Evolutionary conservation across 2,888 invertebrate genomes (phyloP).

Genomic region (Argyresthia albistria): DNA sequence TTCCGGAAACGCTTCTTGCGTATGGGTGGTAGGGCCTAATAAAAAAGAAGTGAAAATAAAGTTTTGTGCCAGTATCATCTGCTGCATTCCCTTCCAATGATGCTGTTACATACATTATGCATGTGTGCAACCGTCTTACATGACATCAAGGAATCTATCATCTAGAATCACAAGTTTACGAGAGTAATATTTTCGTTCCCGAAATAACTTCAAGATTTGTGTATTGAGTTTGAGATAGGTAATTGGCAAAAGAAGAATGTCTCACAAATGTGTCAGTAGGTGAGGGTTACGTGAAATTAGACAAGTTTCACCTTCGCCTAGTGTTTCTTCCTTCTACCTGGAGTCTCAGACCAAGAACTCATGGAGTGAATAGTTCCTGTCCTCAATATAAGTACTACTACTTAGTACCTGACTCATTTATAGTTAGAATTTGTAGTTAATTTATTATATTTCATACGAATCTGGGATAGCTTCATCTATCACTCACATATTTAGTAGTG

Average conservation of each 20-base stretch:
- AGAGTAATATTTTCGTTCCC: constrained; percentile 20
- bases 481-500: too few species aligned
- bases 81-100: not conserved
- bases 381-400: too few species aligned
- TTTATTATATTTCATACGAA: not conserved
- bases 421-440: not conserved
- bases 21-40: constrained; percentile 32
- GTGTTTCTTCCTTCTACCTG: constrained; percentile 1
- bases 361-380: too few species aligned
- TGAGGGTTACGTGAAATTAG: constrained; percentile 58
- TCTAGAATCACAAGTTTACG: not conserved
- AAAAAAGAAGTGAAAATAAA: constrained; percentile 48
- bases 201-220: constrained; percentile 35
- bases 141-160: not conserved
- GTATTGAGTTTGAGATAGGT: constrained; percentile 24
- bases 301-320: constrained; percentile 55
- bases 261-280: constrained; percentile 56
- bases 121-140: not conserved
- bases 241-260: constrained; percentile 32
- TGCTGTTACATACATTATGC: not conserved
- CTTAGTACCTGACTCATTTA: not conserved
- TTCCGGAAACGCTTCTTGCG: constrained; percentile 48
- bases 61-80: constrained; percentile 50
- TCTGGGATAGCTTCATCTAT: too few species aligned
- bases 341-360: too few species aligned